phyloP scores from a whole-genome alignment of 1,140 invertebrate species.

The Sarcophaga peregrina region DNA sequence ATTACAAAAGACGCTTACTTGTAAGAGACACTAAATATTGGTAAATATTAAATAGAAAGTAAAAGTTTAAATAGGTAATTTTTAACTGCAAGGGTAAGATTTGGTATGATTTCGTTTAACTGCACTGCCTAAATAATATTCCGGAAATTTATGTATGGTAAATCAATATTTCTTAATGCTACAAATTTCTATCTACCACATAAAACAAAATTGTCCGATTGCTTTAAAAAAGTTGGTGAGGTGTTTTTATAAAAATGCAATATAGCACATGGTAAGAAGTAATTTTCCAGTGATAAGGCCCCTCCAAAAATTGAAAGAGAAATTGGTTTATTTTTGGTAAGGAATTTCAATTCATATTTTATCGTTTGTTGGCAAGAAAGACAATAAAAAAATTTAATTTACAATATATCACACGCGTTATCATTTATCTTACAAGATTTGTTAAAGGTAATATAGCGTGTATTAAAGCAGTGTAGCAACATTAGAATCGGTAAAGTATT shows the following conservation, averaged over 20 bases:
- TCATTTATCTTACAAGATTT: conserved; percentile 1
- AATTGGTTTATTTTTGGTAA: conserved; percentile 1
- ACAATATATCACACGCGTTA: neutral
- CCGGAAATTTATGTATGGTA: no score
- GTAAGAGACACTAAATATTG: neutral
- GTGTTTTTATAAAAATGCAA: no score
- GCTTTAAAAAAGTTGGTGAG: no score
- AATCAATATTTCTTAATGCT: no score
- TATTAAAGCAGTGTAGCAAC: neutral
- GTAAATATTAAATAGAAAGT: neutral
- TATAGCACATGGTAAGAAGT: no score
- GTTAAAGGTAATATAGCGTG: conserved; percentile 20
- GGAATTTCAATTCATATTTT: neutral
- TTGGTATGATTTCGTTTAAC: neutral
- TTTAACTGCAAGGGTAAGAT: neutral
- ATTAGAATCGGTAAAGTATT: neutral
- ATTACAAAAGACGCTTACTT: neutral
- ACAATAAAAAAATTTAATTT: neutral
- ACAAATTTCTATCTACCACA: no score
- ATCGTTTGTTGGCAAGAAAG: neutral
- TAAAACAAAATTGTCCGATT: no score
- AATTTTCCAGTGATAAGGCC: neutral
- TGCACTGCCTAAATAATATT: neutral
- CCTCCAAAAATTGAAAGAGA: neutral
- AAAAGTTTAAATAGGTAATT: neutral